Conservation (phyloP, 1,140 invertebrate species). For the Drosophila albomicans region DNA sequence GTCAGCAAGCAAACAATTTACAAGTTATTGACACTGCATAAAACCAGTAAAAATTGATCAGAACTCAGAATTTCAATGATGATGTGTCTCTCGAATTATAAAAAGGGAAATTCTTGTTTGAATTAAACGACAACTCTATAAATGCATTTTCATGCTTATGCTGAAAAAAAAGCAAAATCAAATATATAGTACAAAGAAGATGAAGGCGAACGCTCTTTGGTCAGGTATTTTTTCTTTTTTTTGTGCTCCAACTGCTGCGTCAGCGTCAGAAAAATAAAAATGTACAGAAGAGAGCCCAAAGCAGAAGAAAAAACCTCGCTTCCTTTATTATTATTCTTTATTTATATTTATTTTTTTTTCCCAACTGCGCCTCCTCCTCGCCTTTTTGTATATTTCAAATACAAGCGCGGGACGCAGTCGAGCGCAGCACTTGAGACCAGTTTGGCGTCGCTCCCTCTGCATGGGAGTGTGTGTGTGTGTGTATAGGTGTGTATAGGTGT, state of each 20-base stretch:
- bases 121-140: constrained; percentile 12
- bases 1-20: constrained; percentile 40
- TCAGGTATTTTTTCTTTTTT: constrained; percentile 35
- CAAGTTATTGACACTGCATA: constrained; percentile 72
- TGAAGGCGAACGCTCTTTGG: constrained; percentile 29
- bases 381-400: constrained; percentile 54
- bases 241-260: constrained; percentile 38
- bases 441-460: constrained; percentile 37
- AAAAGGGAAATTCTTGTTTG: background rate
- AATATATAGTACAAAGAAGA: constrained; percentile 15
- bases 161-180: constrained; percentile 48
- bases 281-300: constrained; percentile 25
- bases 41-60: constrained; percentile 5
- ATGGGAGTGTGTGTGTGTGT: constrained; percentile 38
- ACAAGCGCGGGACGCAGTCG: constrained; percentile 64
- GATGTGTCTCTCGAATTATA: background rate
- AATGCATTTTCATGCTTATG: constrained; percentile 69
- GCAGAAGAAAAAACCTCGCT: constrained; percentile 60
- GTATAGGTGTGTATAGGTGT: constrained; percentile 30
- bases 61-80: background rate
- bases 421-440: constrained; percentile 78
- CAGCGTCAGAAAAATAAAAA: constrained; percentile 10
- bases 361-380: background rate
- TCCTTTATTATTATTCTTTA: constrained; percentile 70
- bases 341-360: constrained; percentile 44